phyloP scores from a whole-genome alignment of 2,888 invertebrate genomes.

The Caenorhabditis plicata region DNA sequence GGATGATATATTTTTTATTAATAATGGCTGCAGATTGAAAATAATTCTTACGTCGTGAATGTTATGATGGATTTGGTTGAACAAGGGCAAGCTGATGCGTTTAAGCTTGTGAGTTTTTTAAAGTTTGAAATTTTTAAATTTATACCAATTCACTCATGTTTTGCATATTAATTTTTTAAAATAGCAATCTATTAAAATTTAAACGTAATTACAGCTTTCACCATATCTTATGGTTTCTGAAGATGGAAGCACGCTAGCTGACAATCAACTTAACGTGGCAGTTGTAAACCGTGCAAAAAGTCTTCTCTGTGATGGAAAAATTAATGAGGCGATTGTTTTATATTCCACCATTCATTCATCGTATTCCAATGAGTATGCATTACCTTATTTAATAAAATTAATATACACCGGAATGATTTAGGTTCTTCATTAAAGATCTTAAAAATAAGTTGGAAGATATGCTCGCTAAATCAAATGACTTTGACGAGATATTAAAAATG shows the following conservation, averaged over 20 bases:
- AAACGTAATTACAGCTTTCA: conserved; percentile 11
- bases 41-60: conserved; percentile 18
- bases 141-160: neutral
- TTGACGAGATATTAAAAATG: conserved; percentile 10
- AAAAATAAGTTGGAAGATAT: conserved; percentile 4
- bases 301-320: conserved; percentile 21
- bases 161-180: neutral
- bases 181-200: neutral
- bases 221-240: conserved; percentile 21
- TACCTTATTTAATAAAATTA: neutral
- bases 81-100: conserved; percentile 24
- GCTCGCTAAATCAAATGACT: neutral
- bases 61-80: conserved; percentile 31
- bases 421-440: conserved; percentile 18
- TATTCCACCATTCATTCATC: conserved; percentile 20
- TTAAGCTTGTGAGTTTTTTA: conserved; percentile 12
- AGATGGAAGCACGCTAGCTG: conserved; percentile 8
- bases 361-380: conserved; percentile 23
- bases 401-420: neutral
- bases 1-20: neutral
- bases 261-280: conserved; percentile 8
- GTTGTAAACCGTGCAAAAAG: conserved; percentile 21
- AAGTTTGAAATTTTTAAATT: too few relatives aligned
- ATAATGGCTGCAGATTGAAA: conserved; percentile 13
- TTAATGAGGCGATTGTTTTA: conserved; percentile 14